phyloP scores from a whole-genome alignment of 2,888 invertebrate species.

The Ophion obscuratus region DNA sequence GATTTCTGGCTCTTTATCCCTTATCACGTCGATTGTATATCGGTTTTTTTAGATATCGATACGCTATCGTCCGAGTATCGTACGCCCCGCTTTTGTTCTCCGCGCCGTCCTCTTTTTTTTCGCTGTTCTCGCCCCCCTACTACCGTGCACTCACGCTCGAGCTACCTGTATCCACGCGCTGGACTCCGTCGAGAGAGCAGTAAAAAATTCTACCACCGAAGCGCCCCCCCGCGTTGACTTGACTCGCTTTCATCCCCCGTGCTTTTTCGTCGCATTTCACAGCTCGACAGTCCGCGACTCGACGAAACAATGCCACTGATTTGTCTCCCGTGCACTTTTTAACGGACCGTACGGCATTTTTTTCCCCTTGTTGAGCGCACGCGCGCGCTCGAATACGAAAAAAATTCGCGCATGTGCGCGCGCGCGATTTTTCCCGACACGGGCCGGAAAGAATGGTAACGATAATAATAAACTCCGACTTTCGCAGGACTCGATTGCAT shows the following conservation, averaged over 20 bases:
- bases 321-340: background rate
- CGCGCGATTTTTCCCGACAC: conserved; percentile 8
- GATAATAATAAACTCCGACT: background rate
- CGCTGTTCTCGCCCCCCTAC: background rate
- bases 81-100: background rate
- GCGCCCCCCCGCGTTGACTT: background rate
- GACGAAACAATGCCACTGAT: conserved; percentile 3
- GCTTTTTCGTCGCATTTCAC: background rate
- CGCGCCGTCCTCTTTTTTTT: background rate
- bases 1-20: conserved; percentile 52
- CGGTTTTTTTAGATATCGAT: conserved; percentile 73
- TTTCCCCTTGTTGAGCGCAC: conserved; percentile 17
- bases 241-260: conserved; percentile 1
- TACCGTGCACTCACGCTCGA: background rate
- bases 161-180: background rate
- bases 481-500: background rate
- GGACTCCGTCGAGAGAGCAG: background rate
- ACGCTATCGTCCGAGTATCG: conserved; percentile 72
- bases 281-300: background rate
- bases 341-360: background rate
- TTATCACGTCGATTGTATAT: conserved; percentile 77
- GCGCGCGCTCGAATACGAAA: conserved; percentile 17
- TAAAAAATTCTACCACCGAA: background rate
- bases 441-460: background rate
- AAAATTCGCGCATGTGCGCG: background rate